phyloP scores from a whole-genome alignment of 2,113 vertebrate genomes.

The Corapipo altera region DNA sequence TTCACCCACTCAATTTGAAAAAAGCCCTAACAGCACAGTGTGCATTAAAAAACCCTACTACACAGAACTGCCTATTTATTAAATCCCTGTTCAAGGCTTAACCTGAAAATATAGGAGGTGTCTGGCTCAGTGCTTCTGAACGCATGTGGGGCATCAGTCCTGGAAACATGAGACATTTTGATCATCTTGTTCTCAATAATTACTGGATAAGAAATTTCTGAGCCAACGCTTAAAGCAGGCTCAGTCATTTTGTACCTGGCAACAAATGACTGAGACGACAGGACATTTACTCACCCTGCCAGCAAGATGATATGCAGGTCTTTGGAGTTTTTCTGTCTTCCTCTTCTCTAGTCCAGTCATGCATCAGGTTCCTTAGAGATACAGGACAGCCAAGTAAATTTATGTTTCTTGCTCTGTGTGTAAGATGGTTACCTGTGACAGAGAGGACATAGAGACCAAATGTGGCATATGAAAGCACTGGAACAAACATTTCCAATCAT shows the following conservation, averaged over 20 bases:
- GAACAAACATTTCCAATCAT: neutral
- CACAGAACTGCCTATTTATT: neutral
- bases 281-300: slow-evolving; percentile 30
- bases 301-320: slow-evolving; percentile 1
- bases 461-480: neutral
- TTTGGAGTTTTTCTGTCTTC: neutral
- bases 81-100: neutral
- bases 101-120: neutral
- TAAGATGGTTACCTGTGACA: slow-evolving; percentile 18
- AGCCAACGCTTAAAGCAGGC: neutral
- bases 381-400: neutral
- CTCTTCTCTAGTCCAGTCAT: slow-evolving; percentile 31
- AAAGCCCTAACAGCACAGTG: neutral
- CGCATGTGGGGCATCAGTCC: neutral
- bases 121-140: neutral
- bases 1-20: neutral
- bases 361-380: slow-evolving; percentile 29
- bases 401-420: neutral
- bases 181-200: neutral
- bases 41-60: neutral
- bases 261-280: neutral
- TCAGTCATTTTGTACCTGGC: neutral
- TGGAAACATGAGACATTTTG: neutral
- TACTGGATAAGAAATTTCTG: neutral
- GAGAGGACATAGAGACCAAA: neutral